phyloP scores from a whole-genome alignment of 1,140 invertebrate species.

The Mylabris phalerata region DNA sequence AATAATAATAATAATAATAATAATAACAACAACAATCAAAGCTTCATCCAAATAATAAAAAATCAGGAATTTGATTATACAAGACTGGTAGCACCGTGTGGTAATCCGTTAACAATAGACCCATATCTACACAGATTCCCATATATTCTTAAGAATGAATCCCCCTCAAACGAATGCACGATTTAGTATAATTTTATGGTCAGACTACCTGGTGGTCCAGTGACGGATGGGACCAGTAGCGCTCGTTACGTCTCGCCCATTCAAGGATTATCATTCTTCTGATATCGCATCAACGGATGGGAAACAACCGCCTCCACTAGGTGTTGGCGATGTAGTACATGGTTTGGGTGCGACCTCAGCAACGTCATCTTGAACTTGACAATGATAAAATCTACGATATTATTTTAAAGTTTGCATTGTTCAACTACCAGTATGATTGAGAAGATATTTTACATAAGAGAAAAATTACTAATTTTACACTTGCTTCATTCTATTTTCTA shows the following conservation, averaged over 20 bases:
- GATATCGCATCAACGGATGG: conserved; percentile 28
- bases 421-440: too few relatives aligned
- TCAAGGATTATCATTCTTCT: conserved; percentile 38
- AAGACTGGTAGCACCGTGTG: conserved; percentile 35
- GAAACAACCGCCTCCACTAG: conserved; percentile 12
- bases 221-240: conserved; percentile 37
- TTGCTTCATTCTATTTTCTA: too few relatives aligned
- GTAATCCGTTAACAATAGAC: conserved; percentile 37
- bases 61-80: conserved; percentile 16
- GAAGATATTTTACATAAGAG: too few relatives aligned
- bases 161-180: conserved; percentile 31
- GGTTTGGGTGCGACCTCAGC: conserved; percentile 8
- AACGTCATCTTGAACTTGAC: not conserved
- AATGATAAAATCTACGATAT: too few relatives aligned
- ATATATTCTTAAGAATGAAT: conserved; percentile 39
- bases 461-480: too few relatives aligned
- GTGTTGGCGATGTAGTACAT: not conserved
- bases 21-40: too few relatives aligned
- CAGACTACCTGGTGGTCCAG: conserved; percentile 37
- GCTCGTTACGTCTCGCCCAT: conserved; percentile 35
- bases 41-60: too few relatives aligned
- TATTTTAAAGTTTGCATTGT: too few relatives aligned
- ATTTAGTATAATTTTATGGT: conserved; percentile 43
- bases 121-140: conserved; percentile 39
- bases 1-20: too few relatives aligned